These are phyloP conservation scores for Drosophila mayri DNA, from an alignment of 1,140 invertebrate genomes.

Conservation along the genomic window DNA sequence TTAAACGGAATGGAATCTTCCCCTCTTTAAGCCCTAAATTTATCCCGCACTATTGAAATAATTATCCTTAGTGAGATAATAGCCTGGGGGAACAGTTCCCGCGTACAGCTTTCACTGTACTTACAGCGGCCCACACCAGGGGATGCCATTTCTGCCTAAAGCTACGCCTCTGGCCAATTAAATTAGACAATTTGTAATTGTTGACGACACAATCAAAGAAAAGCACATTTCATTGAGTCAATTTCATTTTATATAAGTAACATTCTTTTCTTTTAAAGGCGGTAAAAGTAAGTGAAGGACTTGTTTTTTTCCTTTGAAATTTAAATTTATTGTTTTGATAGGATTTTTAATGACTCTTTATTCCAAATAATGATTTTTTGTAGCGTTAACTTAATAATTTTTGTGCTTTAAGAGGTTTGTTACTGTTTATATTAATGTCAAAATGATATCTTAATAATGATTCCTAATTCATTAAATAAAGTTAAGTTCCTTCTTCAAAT, in stretches of 20 bases:
- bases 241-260: neutral
- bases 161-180: slow-evolving; percentile 27
- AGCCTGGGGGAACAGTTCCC: slow-evolving; percentile 7
- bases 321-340: neutral
- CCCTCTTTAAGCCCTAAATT: neutral
- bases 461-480: too few species aligned
- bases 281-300: neutral
- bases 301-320: too few species aligned
- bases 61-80: slow-evolving; percentile 17
- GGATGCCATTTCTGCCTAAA: neutral
- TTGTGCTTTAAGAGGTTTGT: too few species aligned
- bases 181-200: slow-evolving; percentile 23
- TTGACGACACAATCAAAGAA: slow-evolving; percentile 8
- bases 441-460: too few species aligned
- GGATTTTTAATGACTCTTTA: too few species aligned
- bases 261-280: neutral
- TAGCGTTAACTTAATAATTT: too few species aligned
- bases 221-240: neutral
- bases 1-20: neutral
- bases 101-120: slow-evolving; percentile 11
- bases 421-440: too few species aligned
- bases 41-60: slow-evolving; percentile 4
- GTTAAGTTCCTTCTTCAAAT: too few species aligned
- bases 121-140: slow-evolving; percentile 24
- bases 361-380: too few species aligned